Evolutionary conservation across 1,140 invertebrate genomes (phyloP), one percentile per base, ranked within the genome.

Genomic region (Drosophila tani): DNA sequence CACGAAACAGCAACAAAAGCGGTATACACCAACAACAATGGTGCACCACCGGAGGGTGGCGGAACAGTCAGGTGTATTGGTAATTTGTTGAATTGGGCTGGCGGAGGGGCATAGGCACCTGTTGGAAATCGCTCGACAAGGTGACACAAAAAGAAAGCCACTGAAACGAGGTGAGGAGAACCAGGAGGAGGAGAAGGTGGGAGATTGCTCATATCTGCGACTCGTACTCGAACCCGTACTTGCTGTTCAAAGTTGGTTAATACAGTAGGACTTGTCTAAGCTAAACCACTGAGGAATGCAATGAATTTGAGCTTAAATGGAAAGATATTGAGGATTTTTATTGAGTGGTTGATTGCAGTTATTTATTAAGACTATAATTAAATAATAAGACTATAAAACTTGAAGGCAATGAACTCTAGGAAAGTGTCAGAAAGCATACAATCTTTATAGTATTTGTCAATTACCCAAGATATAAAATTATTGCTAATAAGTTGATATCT

Each of bases 61-160:
- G 69, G 43, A n/a, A n/a, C 21, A 46, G 56, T 3, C 59, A 41
- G 51, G 64, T 70, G 67, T 70, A 68, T 56, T 68, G 15, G 38
- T 27, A 29, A 19, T 68, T 55, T 66, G 43, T 32, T 51, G 15
- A 68, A 47, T 55, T 46, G 46, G 19, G 41, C 41, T 47, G 53
- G 51, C 41, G 50, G 53, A n/a, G n/a, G 53, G 35, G 17, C 32
- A 55, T 56, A 11, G 53, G 77, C 85, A 87, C 83, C 83, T 88
- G 83, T 87, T 88, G 51, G 53, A 83, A 87, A 78, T 70, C 65
- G 68, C 66, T 62, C 66, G 84, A 64, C 69, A 75, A 84, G 40
- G 76, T 84, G 84, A 84, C 81, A 88, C 84, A 90, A 84, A 87
- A 90, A 90, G 84, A 88, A 88, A 88, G 84, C 87, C 79, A 84